These are phyloP conservation scores for Tamias sibiricus DNA, from an alignment of 2,113 vertebrate genomes.

Conservation along the genomic window DNA sequence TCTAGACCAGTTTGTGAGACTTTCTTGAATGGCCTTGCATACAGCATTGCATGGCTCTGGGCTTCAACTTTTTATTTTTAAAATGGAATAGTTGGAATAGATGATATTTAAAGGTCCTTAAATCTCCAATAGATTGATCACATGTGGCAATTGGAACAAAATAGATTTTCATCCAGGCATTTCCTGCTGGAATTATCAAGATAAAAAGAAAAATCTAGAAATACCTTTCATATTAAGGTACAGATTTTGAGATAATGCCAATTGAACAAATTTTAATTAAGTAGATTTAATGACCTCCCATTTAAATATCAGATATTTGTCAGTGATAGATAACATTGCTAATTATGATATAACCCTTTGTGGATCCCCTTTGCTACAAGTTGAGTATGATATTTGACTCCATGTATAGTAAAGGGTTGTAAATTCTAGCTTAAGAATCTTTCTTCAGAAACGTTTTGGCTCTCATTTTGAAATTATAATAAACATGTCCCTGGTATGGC, in stretches of 20 bases:
- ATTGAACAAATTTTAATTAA: neutral
- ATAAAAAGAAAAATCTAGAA: constrained; percentile 26
- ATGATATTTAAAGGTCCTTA: neutral
- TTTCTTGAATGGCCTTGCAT: neutral
- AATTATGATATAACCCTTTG: constrained; percentile 19
- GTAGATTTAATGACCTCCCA: neutral
- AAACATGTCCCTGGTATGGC: neutral
- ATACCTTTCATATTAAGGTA: constrained; percentile 5
- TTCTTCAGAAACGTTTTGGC: constrained; percentile 11
- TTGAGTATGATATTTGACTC: neutral
- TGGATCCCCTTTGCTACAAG: constrained; percentile 7
- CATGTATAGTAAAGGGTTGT: constrained; percentile 15
- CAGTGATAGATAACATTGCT: neutral
- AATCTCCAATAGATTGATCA: neutral
- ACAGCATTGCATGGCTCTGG: neutral
- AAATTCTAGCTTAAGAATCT: neutral
- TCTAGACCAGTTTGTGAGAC: neutral
- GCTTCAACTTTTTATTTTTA: constrained; percentile 15
- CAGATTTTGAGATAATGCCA: neutral
- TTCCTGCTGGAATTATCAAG: constrained; percentile 6
- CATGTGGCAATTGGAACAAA: neutral
- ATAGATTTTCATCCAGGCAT: neutral
- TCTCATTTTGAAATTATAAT: constrained; percentile 40
- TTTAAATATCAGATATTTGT: constrained; percentile 15
- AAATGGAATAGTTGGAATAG: neutral